A percentile compares a stretch with the other conserved stretches of the same genome.
Conservation (phyloP, 2,888 invertebrate species). For the Tolmerus cingulatus region DNA sequence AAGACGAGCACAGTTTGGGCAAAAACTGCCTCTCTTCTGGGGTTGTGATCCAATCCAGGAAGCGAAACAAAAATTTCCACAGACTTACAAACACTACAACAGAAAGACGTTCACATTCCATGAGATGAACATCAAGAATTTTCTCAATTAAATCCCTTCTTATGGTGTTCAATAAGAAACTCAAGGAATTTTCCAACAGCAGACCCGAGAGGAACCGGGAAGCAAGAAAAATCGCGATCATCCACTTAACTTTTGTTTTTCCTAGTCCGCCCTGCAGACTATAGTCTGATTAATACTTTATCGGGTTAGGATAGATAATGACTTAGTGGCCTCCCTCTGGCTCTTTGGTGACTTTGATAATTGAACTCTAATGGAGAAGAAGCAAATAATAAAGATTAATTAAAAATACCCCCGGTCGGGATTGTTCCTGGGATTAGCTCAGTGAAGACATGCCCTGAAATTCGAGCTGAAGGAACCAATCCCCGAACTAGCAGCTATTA, state of each 20-base stretch:
- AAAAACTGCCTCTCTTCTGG: slow-evolving; percentile 10
- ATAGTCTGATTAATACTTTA: slow-evolving; percentile 30
- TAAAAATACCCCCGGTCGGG: slow-evolving; percentile 1
- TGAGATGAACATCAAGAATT: slow-evolving; percentile 44
- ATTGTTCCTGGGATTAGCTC: not conserved
- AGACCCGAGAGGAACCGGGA: not conserved
- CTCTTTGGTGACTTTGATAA: slow-evolving; percentile 2
- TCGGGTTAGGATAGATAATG: slow-evolving; percentile 13
- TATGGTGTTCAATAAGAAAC: slow-evolving; percentile 38
- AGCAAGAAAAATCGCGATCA: slow-evolving; percentile 24
- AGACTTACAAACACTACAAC: slow-evolving; percentile 38
- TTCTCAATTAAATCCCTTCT: slow-evolving; percentile 44
- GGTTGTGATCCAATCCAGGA: not conserved
- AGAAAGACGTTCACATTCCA: slow-evolving; percentile 40
- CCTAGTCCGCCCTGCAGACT: not conserved
- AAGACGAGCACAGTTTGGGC: not conserved
- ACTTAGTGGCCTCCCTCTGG: not conserved
- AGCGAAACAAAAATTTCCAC: slow-evolving; percentile 15
- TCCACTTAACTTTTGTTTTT: slow-evolving; percentile 35
- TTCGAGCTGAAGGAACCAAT: not conserved
- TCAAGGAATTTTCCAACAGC: slow-evolving; percentile 27
- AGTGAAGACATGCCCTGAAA: not conserved
- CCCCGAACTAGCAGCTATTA: not conserved
- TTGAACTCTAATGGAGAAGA: slow-evolving; percentile 4
- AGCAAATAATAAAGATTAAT: slow-evolving; percentile 23